Evolutionary conservation across 2,113 vertebrate genomes (phyloP).

Genomic region (Phalacrocorax pelagicus): DNA sequence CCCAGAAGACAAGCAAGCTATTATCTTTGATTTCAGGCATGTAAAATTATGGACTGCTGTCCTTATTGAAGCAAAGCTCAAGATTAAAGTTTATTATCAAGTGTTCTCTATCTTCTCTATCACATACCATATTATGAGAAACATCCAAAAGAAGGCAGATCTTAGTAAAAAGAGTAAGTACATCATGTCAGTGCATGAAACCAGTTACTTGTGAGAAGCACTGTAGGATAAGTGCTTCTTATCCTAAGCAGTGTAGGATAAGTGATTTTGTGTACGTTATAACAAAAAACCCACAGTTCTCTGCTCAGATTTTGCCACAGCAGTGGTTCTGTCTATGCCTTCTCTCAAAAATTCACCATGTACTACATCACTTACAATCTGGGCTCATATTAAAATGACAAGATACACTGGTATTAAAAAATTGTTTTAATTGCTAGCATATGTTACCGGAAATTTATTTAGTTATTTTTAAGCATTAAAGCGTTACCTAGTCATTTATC

Average conservation of each 20-base stretch:
- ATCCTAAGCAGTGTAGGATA: not conserved
- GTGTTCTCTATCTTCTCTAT: not conserved
- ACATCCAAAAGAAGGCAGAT: not conserved
- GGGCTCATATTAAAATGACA: constrained; percentile 1
- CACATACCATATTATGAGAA: not conserved
- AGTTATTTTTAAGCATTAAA: constrained; percentile 12
- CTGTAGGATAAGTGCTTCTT: not conserved
- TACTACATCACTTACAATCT: not conserved
- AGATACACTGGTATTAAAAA: not conserved
- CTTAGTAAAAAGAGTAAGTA: not conserved
- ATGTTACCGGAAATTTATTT: not conserved
- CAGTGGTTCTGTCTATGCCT: not conserved
- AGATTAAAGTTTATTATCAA: not conserved
- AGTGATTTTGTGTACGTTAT: not conserved
- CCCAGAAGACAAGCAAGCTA: not conserved
- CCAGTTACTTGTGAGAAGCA: not conserved
- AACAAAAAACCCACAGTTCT: not conserved
- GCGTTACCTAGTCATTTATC: not conserved
- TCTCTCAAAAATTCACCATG: not conserved
- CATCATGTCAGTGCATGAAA: not conserved
- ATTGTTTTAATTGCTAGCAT: constrained; percentile 5
- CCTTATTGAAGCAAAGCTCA: not conserved
- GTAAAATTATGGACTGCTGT: not conserved
- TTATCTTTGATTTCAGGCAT: not conserved
- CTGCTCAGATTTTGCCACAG: not conserved